Evolutionary conservation across 2,797 vertebrate genomes (phyloP), one percentile per base, ranked within the genome.

Genomic region (Psittacula derbiana): DNA sequence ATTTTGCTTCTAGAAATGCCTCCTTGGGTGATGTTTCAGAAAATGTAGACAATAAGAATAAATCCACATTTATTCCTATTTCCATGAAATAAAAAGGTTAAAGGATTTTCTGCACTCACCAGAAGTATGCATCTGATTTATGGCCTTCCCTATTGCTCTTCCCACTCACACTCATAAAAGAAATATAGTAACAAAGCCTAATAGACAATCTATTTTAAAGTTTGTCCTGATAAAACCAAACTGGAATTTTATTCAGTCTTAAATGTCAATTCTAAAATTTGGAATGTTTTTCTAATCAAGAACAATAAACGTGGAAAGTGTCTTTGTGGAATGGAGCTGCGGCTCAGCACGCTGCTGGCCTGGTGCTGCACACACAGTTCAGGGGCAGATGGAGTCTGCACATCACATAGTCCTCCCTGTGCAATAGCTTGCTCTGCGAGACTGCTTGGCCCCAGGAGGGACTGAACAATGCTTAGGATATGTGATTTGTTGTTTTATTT

Each of bases 281-380:
- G 64, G 78, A 86, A 69, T 92, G 86, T 94, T 97, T 97, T 96
- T 93, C 65, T 80, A 93, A 95, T 95, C 78, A 90, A 66, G 88
- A 78, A 23, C 69, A 89, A 71, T 86, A 80, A 85, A 85, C 0
- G 40, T 86, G 93, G 96, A 88, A 76, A 94, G 31, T 43, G 82
- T 52, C 66, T 88, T 33, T 0, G 0, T 88, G 91, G 95, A 92
- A 33, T 0, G 1, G 94, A 87, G 90, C 92, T 0, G 2, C 0
- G 0, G 80, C 94, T 88, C 78, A 90, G 93, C 86, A 58, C 0
- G 23, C 90, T 90, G 67, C 91, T 95, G 94, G 88, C 88, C 74
- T 1, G 0, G 36, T 8, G 55, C 92, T 86, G 79, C 80, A 9
- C 52, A 6, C 81, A 43, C 78, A 11, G 62, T 74, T 83, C 0